Conservation (phyloP, 2,888 invertebrate species). For the Lobophora halterata region DNA sequence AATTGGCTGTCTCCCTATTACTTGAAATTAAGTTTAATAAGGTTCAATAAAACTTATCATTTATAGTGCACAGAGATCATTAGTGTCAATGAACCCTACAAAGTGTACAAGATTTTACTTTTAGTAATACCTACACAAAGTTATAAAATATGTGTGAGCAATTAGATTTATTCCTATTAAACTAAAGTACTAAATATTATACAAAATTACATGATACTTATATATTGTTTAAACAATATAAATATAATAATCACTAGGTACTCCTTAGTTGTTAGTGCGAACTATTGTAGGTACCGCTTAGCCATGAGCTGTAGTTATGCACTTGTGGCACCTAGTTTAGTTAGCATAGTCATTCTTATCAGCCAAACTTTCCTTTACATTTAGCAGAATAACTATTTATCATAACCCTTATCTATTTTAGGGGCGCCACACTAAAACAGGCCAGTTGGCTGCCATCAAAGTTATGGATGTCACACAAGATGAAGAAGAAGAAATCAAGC, state of each 20-base stretch:
- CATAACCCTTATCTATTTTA: constrained; percentile 55
- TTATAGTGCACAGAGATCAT: constrained; percentile 47
- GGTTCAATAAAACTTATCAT: constrained; percentile 50
- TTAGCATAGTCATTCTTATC: constrained; percentile 7
- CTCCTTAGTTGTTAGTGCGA: too few species aligned
- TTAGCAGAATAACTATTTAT: constrained; percentile 12
- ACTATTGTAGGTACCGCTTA: too few species aligned
- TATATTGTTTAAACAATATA: too few species aligned
- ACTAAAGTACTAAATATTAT: too few species aligned
- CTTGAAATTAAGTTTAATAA: constrained; percentile 46
- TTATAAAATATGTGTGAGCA: too few species aligned
- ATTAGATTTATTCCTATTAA: too few species aligned
- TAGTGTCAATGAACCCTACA: constrained; percentile 68
- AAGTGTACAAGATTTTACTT: too few species aligned
- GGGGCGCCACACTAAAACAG: constrained; percentile 99
- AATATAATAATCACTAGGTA: too few species aligned
- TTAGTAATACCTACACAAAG: too few species aligned
- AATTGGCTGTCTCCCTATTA: constrained; percentile 28
- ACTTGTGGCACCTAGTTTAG: neutral
- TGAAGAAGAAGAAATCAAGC: constrained; percentile 99
- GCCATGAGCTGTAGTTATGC: too few species aligned
- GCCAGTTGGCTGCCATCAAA: constrained; percentile 99
- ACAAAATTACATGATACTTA: too few species aligned
- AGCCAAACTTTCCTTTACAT: constrained; percentile 1
- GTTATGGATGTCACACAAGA: constrained; percentile 99